Conservation (phyloP, 2,888 invertebrate species). For the Mesochorus sp. region DNA sequence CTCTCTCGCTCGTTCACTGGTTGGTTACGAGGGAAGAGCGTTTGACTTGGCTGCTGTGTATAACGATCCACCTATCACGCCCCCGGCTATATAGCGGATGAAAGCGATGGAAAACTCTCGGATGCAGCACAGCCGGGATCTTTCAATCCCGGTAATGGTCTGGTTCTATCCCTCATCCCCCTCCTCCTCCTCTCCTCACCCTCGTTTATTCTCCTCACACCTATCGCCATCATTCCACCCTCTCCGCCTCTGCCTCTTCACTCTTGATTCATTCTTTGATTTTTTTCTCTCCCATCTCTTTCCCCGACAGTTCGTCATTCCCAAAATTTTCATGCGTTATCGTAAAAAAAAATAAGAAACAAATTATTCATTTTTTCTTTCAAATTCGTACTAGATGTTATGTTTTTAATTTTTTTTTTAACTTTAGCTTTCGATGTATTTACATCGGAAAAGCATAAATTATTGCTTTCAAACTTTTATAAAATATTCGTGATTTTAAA, state of each 20-base stretch:
- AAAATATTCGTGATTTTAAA: no score
- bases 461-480: no score
- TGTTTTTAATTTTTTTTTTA: no score
- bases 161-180: slow-evolving; percentile 33
- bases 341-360: background rate
- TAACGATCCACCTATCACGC: slow-evolving; percentile 60
- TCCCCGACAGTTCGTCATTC: background rate
- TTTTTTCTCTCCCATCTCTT: background rate
- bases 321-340: background rate
- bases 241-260: background rate
- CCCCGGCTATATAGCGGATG: slow-evolving; percentile 53
- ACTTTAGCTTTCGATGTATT: no score
- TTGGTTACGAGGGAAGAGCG: slow-evolving; percentile 40
- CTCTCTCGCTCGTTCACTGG: background rate
- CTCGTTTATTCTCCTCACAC: slow-evolving; percentile 29
- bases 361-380: background rate
- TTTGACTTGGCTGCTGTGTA: slow-evolving; percentile 60
- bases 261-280: background rate
- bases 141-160: slow-evolving; percentile 59
- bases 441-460: no score
- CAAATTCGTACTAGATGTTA: background rate
- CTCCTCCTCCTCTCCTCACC: background rate
- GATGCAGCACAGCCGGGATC: slow-evolving; percentile 57
- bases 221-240: slow-evolving; percentile 28
- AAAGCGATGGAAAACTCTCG: slow-evolving; percentile 62